Conservation (phyloP, 2,888 invertebrate species). For the Norana najaformis region DNA sequence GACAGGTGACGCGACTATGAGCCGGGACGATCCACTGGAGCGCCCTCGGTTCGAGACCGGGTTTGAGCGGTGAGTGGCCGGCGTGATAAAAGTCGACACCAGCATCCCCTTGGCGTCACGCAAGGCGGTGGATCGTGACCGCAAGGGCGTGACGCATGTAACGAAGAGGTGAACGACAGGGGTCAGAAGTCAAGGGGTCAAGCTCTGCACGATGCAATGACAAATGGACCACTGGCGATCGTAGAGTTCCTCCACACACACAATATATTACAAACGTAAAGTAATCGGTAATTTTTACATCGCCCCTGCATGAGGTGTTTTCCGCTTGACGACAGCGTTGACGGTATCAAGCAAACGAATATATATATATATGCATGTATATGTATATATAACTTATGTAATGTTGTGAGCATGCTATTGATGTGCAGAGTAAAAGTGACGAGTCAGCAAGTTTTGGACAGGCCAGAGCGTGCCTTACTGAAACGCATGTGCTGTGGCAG, state of each 20-base stretch:
- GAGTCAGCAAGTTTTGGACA: no score
- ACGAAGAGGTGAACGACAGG: background rate
- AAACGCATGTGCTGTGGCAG: no score
- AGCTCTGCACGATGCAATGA: background rate
- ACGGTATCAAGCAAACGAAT: no score
- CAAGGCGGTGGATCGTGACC: background rate
- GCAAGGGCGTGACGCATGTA: background rate
- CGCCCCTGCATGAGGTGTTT: no score
- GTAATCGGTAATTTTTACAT: no score
- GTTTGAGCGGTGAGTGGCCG: slow-evolving; percentile 6
- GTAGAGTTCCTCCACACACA: background rate
- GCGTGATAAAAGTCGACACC: background rate
- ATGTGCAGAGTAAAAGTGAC: no score
- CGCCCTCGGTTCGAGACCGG: background rate
- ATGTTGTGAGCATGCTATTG: no score
- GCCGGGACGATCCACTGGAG: background rate
- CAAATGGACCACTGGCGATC: background rate
- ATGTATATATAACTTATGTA: no score
- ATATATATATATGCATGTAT: no score
- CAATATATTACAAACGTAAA: background rate
- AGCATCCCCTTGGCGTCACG: background rate
- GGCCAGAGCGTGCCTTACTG: no score
- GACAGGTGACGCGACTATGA: background rate
- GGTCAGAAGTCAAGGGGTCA: background rate
- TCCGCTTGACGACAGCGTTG: no score